Percentiles rank a stretch among this genome's conserved stretches.
Evolutionary conservation across 2,888 invertebrate species (phyloP).

Genomic region (Perdita meconis): DNA sequence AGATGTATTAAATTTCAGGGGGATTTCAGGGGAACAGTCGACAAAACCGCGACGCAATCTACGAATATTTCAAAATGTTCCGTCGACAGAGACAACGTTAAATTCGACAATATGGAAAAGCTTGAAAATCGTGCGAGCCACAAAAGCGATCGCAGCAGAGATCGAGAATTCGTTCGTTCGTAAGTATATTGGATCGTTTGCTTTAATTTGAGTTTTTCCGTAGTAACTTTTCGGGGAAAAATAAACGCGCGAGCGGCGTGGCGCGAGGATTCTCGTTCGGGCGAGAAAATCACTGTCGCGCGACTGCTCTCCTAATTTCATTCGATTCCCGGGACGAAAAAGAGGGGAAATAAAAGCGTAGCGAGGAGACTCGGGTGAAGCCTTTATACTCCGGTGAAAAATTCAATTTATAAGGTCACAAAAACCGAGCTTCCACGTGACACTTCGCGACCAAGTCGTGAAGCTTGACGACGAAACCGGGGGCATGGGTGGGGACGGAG

Average conservation of each 20-base stretch:
- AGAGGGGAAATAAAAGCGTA: not conserved
- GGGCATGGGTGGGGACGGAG: conserved; percentile 1
- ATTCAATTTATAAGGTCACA: conserved; percentile 66
- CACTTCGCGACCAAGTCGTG: conserved; percentile 62
- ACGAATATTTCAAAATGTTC: too few relatives aligned
- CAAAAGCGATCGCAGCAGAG: not conserved
- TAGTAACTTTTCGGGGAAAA: too few relatives aligned
- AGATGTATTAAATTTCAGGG: not conserved
- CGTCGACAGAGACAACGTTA: too few relatives aligned
- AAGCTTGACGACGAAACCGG: conserved; percentile 51
- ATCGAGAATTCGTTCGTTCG: not conserved
- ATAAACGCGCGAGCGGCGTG: not conserved
- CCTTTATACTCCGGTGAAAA: conserved; percentile 48
- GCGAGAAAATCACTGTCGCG: conserved; percentile 1
- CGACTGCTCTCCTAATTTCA: conserved; percentile 36
- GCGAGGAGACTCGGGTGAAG: not conserved
- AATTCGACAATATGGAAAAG: too few relatives aligned
- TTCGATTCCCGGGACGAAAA: conserved; percentile 34
- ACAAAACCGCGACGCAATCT: not conserved
- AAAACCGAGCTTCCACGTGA: conserved; percentile 71
- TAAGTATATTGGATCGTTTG: too few relatives aligned
- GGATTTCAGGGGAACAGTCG: conserved; percentile 2
- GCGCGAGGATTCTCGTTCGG: not conserved
- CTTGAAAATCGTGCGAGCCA: too few relatives aligned
- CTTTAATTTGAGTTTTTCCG: too few relatives aligned